A percentile compares a stretch with the other conserved stretches of the same genome.
These are phyloP conservation scores for Iselma pallidipennis DNA, from an alignment of 2,888 invertebrate species.

Conservation along the genomic window DNA sequence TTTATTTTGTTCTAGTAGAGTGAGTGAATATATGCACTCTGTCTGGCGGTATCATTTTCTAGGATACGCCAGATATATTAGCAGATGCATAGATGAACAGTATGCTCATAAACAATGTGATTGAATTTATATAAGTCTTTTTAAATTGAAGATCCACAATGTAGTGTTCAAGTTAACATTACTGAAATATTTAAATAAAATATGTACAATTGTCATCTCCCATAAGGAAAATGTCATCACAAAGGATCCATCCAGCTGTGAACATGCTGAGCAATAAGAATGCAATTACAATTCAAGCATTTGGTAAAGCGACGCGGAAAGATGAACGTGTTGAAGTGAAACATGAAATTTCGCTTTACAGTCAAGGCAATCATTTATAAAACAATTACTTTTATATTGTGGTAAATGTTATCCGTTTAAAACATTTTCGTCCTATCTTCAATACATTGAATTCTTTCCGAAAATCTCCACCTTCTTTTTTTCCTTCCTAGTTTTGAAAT, in stretches of 20 bases:
- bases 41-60: neutral
- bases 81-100: neutral
- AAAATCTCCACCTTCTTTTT: no score
- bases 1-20: neutral
- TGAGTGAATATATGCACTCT: neutral
- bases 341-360: constrained; percentile 25
- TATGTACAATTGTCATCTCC: neutral
- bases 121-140: no score
- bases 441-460: no score
- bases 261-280: constrained; percentile 35
- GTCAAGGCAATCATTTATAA: constrained; percentile 4
- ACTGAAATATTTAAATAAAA: no score
- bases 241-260: constrained; percentile 34
- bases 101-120: neutral
- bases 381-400: constrained; percentile 4
- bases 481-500: neutral
- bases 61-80: neutral
- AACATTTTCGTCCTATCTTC: neutral
- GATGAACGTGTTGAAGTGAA: constrained; percentile 30
- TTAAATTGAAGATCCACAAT: no score
- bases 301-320: constrained; percentile 32
- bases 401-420: neutral
- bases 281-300: constrained; percentile 32
- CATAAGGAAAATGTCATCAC: constrained; percentile 11
- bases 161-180: no score